A percentile compares a stretch with the other conserved stretches of the same genome.
Conservation (phyloP, 1,140 invertebrate species). For the Magallana ariakensis region DNA sequence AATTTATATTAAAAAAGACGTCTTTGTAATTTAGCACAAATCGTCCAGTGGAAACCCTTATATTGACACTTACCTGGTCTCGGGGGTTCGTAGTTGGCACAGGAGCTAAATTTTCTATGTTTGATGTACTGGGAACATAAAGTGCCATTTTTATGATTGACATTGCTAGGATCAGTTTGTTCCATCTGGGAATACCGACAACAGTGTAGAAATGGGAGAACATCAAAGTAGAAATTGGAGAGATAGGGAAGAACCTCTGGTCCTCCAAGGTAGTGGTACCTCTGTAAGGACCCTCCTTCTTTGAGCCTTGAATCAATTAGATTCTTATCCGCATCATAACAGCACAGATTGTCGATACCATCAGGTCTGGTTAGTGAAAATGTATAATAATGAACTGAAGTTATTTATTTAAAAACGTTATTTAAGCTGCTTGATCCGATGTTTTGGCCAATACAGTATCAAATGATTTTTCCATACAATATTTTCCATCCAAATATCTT, state of each 20-base stretch:
- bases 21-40: no score
- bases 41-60: no score
- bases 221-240: conserved; percentile 48
- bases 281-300: conserved; percentile 32
- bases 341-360: conserved; percentile 31
- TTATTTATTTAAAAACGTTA: no score
- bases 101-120: conserved; percentile 27
- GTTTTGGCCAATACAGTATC: no score
- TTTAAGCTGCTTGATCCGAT: no score
- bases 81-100: conserved; percentile 47
- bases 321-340: conserved; percentile 37
- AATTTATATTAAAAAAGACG: no score
- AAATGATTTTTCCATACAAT: no score
- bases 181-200: not conserved
- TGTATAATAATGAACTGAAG: no score
- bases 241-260: conserved; percentile 39
- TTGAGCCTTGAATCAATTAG: conserved; percentile 11
- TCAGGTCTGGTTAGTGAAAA: not conserved
- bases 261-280: conserved; percentile 50
- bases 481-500: no score
- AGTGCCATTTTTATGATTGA: not conserved
- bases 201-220: conserved; percentile 44
- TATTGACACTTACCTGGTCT: conserved; percentile 32
- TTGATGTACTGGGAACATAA: conserved; percentile 31
- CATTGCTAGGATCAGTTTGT: no score